Percentiles rank a stretch among this genome's conserved stretches.
Evolutionary conservation across 2,888 invertebrate genomes (phyloP).

Genomic region (Ecdyonurus torrentis): DNA sequence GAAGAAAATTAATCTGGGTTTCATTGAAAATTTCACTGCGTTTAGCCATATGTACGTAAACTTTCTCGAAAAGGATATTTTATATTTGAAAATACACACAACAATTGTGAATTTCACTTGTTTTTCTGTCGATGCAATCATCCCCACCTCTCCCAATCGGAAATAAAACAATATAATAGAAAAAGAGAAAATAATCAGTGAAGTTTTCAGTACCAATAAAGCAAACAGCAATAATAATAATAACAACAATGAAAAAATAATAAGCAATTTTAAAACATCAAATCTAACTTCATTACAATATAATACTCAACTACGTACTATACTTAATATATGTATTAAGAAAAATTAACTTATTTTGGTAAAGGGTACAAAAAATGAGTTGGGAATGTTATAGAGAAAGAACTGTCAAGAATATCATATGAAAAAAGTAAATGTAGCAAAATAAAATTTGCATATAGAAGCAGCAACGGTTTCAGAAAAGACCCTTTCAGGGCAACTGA

Average conservation of each 20-base stretch:
- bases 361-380: neutral
- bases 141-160: too few species aligned
- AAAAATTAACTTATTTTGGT: neutral
- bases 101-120: too few species aligned
- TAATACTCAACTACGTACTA: neutral
- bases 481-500: conserved; percentile 49
- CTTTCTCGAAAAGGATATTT: too few species aligned
- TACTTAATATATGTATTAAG: neutral
- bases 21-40: too few species aligned
- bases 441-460: conserved; percentile 15
- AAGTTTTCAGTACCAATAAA: neutral
- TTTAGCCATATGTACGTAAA: too few species aligned
- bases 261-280: neutral
- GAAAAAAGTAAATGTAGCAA: conserved; percentile 10
- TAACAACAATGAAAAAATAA: too few species aligned
- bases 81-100: too few species aligned
- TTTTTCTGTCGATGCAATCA: too few species aligned
- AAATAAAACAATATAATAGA: too few species aligned
- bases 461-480: conserved; percentile 47
- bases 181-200: conserved; percentile 2
- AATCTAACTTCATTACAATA: neutral
- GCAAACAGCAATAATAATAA: neutral
- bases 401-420: conserved; percentile 9
- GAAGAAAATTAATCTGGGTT: too few species aligned
- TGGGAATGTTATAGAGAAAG: neutral